These are phyloP conservation scores for Gorsachius goisagi DNA, from an alignment of 2,113 vertebrate species.

Conservation along the genomic window DNA sequence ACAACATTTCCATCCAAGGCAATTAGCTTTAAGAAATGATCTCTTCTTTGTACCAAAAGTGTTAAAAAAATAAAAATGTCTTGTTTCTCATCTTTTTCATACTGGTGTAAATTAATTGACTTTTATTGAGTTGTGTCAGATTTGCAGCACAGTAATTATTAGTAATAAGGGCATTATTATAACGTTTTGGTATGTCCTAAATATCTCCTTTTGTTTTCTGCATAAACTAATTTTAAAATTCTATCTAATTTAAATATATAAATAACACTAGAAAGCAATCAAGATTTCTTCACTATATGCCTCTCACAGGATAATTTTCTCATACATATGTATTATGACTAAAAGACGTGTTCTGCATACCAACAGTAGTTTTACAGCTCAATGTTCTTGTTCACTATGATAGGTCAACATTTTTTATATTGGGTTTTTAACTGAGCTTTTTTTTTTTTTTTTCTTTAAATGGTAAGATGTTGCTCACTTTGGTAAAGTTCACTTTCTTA, in stretches of 20 bases:
- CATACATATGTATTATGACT: conserved; percentile 15
- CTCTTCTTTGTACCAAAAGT: background rate
- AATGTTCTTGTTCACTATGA: background rate
- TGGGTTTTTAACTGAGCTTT: background rate
- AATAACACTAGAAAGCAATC: conserved; percentile 41
- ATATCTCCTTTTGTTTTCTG: conserved; percentile 19
- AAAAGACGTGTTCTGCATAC: background rate
- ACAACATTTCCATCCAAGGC: background rate
- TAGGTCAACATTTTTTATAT: background rate
- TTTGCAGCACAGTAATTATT: background rate
- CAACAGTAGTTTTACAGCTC: background rate
- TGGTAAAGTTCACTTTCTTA: background rate
- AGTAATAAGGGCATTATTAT: background rate
- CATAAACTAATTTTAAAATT: conserved; percentile 10
- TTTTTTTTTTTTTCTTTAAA: too few relatives aligned
- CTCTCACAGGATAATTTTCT: conserved; percentile 5
- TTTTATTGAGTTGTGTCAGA: background rate
- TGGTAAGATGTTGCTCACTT: background rate
- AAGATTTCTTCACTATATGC: background rate
- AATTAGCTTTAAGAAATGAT: background rate
- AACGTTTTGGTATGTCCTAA: background rate
- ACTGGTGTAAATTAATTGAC: background rate
- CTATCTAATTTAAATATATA: conserved; percentile 24
- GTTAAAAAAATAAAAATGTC: background rate
- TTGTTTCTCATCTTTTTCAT: background rate